Evolutionary conservation across 2,113 vertebrate genomes (phyloP).

Genomic region (Emberiza fucata): DNA sequence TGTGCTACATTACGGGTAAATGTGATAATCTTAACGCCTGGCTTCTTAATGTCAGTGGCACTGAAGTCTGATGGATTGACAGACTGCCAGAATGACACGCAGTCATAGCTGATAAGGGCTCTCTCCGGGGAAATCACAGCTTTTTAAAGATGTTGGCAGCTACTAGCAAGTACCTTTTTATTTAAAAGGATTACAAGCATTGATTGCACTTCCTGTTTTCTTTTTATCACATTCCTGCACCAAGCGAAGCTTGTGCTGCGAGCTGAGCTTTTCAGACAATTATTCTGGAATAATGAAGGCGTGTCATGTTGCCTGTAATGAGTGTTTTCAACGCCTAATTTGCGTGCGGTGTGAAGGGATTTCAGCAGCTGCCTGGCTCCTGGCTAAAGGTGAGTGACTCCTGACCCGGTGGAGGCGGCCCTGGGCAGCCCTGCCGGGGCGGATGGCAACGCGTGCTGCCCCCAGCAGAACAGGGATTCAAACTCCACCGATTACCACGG

Average conservation of each 20-base stretch:
- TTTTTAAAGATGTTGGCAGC: constrained; percentile 48
- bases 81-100: constrained; percentile 61
- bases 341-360: neutral
- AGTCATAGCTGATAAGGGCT: constrained; percentile 37
- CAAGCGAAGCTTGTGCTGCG: neutral
- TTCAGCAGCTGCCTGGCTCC: constrained; percentile 7
- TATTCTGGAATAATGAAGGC: constrained; percentile 47
- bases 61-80: constrained; percentile 61
- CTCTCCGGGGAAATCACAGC: constrained; percentile 62
- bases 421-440: neutral
- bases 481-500: neutral
- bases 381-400: constrained; percentile 28
- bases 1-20: constrained; percentile 71
- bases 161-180: constrained; percentile 56
- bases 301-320: constrained; percentile 46
- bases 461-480: constrained; percentile 16
- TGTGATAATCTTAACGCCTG: constrained; percentile 62
- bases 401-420: neutral
- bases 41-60: constrained; percentile 73
- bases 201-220: constrained; percentile 36
- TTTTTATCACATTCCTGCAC: constrained; percentile 53
- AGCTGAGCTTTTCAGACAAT: constrained; percentile 55
- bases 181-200: constrained; percentile 60
- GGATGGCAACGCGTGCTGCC: neutral
- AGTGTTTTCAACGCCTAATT: constrained; percentile 49